Percentiles rank a stretch among this genome's conserved stretches.
phyloP scores from a whole-genome alignment of 2,888 invertebrate genomes.

The Linnaemya tessellans region DNA sequence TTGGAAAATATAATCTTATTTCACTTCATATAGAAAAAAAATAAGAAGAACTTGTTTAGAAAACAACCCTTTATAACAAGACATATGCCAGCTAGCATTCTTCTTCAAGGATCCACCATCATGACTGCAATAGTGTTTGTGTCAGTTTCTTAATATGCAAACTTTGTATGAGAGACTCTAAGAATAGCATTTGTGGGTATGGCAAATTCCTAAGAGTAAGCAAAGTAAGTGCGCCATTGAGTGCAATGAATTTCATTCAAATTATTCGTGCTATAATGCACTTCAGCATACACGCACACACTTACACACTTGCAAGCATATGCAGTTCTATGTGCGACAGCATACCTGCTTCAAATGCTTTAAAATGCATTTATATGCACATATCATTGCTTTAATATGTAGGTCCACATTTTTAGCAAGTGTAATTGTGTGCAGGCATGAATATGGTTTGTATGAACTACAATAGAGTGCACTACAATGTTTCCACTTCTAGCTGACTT shows the following conservation, averaged over 20 bases:
- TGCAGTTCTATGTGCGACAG: slow-evolving; percentile 2
- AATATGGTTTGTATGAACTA: slow-evolving; percentile 30
- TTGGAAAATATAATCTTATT: neutral
- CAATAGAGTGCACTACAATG: slow-evolving; percentile 49
- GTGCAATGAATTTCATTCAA: slow-evolving; percentile 45
- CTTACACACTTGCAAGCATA: neutral
- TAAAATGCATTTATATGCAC: slow-evolving; percentile 32
- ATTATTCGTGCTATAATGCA: slow-evolving; percentile 32
- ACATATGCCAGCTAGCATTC: neutral
- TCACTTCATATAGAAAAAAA: neutral
- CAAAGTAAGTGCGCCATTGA: slow-evolving; percentile 44
- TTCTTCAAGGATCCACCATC: slow-evolving; percentile 18
- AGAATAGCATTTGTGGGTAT: slow-evolving; percentile 5
- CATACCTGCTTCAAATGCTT: slow-evolving; percentile 23
- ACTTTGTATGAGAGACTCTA: slow-evolving; percentile 6
- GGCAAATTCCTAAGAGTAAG: slow-evolving; percentile 38
- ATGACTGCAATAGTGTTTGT: neutral
- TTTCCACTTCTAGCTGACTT: slow-evolving; percentile 64
- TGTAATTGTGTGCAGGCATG: slow-evolving; percentile 29
- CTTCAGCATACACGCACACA: slow-evolving; percentile 20
- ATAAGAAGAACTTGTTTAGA: neutral
- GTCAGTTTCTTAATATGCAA: neutral
- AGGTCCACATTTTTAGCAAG: slow-evolving; percentile 14
- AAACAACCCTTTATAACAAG: neutral
- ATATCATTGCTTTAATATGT: slow-evolving; percentile 29